Conservation (phyloP, 2,888 invertebrate genomes). For the Flexamia atlantica region DNA sequence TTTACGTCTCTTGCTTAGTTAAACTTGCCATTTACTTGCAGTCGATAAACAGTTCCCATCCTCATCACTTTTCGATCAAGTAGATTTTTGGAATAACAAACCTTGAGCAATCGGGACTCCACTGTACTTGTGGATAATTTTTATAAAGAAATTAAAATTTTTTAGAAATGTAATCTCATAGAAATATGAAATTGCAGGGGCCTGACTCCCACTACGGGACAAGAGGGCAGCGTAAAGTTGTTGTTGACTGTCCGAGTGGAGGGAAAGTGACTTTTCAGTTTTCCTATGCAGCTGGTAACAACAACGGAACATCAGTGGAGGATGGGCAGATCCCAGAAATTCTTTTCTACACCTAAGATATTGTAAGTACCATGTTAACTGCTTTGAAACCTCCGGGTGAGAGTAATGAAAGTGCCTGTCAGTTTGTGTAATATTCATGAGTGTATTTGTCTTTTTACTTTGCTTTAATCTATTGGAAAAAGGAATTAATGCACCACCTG, state of each 20-base stretch:
- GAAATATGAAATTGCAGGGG: slow-evolving; percentile 78
- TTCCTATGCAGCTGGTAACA: slow-evolving; percentile 90
- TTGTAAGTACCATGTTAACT: neutral
- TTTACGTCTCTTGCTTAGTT: too few relatives aligned
- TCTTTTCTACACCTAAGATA: slow-evolving; percentile 83
- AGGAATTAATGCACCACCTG: too few relatives aligned
- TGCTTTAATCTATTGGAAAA: neutral
- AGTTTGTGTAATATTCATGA: too few relatives aligned
- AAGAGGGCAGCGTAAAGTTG: slow-evolving; percentile 86
- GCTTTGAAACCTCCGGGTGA: neutral
- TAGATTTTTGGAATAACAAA: too few relatives aligned
- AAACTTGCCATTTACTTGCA: too few relatives aligned
- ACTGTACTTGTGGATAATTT: too few relatives aligned
- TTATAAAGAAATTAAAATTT: too few relatives aligned
- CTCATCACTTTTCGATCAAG: too few relatives aligned
- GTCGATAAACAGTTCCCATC: too few relatives aligned
- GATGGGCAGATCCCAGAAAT: slow-evolving; percentile 94
- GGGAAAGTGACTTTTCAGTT: slow-evolving; percentile 90
- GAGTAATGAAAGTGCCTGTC: too few relatives aligned
- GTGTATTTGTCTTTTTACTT: neutral
- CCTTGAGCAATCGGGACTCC: too few relatives aligned
- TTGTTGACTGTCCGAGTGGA: slow-evolving; percentile 86
- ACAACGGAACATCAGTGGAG: slow-evolving; percentile 91
- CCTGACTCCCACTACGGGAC: slow-evolving; percentile 93
- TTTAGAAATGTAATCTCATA: slow-evolving; percentile 1